Evolutionary conservation across 2,113 vertebrate species (phyloP), one percentile per base, ranked within the genome.

Genomic region (Cyprinodon variegatus): DNA sequence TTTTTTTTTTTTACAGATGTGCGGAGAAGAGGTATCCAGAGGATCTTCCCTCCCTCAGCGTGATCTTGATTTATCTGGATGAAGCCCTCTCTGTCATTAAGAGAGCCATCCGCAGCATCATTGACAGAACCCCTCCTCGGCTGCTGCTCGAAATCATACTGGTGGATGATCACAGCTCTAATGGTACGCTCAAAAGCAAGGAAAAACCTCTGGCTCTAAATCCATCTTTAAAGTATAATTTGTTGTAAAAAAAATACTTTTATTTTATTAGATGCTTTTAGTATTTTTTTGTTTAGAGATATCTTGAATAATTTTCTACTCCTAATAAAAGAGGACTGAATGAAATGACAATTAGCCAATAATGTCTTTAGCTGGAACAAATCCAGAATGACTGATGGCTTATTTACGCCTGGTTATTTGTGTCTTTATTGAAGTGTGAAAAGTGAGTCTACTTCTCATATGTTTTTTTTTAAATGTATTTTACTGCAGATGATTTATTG

Each of bases 71-170:
- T 81, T 96, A 95, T 85, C 60, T 95, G 82, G 83, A 97, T 0
- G 95, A 96, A 83, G 93, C 95, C 6, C 86, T 95, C 11, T 95
- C 95, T 0, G 4, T 95, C 67, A 89, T 96, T 72, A 89, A 95
- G 40, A 77, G 93, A 60, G 95, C 95, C 20, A 61, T 96, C 61
- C 82, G 86, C 73, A 95, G 94, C 81, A 66, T 96, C 76, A 93
- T 95, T 4, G 88, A 94, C 78, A 84, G 82, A 82, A 96, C 94
- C 0, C 94, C 95, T 0, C 40, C 90, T 59, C 87, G 4, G 9
- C 81, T 96, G 68, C 80, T 96, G 72, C 94, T 92, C 61, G 95
- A 96, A 66, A 94, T 96, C 70, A 89, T 96, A 65, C 92, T 96
- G 75, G 94, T 96, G 67, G 95, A 96, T 3, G 95, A 96, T 77